Conservation (phyloP, 2,113 vertebrate species). For the Psittacus erithacus region DNA sequence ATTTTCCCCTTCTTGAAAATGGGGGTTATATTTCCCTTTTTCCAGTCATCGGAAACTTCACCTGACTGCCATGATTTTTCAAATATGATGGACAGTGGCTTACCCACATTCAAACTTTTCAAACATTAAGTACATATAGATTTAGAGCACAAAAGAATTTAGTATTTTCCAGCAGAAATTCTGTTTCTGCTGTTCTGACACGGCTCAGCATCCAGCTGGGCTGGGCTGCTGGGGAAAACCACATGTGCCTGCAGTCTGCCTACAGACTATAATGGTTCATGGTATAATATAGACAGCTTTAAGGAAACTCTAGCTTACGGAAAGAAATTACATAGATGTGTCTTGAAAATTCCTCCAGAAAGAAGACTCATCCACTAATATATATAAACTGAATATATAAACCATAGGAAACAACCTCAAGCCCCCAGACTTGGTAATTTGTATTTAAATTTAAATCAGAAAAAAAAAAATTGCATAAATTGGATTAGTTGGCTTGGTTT, state of each 20-base stretch:
- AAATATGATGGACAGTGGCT: too few relatives aligned
- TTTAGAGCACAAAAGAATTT: neutral
- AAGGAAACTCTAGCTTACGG: neutral
- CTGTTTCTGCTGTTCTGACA: neutral
- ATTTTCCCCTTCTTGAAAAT: too few relatives aligned
- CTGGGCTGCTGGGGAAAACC: neutral
- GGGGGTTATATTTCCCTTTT: too few relatives aligned
- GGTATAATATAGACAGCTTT: neutral
- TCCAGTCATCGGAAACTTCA: too few relatives aligned
- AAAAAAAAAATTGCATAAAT: neutral
- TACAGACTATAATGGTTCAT: neutral
- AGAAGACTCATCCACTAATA: neutral
- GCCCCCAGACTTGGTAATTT: neutral
- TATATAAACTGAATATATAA: neutral
- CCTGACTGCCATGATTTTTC: too few relatives aligned
- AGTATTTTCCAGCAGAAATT: neutral
- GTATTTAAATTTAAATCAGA: neutral
- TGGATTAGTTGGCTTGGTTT: neutral
- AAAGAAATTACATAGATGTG: neutral
- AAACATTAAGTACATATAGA: neutral
- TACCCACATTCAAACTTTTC: neutral
- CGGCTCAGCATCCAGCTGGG: neutral
- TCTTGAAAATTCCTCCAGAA: neutral
- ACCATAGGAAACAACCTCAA: neutral
- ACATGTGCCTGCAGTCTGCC: rapidly evolving